Base-by-base conservation (phyloP, 2,888 invertebrate genomes). In the Rhamphomyia laevipes region DNA sequence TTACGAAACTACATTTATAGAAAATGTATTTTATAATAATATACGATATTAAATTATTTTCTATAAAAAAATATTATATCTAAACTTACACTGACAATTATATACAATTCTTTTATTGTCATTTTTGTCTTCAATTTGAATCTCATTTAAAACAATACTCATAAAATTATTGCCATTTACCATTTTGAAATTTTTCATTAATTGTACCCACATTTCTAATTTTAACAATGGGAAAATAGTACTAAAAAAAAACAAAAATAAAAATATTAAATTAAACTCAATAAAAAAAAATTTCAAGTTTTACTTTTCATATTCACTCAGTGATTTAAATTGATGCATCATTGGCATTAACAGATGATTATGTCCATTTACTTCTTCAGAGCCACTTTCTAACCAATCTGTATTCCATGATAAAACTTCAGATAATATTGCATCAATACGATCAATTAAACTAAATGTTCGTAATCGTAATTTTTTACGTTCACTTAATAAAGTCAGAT, bases 371-470 rank as follows among this genome's bases (percentile, higher is more conserved):
- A 79, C 74, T 2, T 60, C 55, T 4, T 73, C 70, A 48, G 70
- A 69, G 12, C 80, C 77, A 56, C 78, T 77, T 49, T 74, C 65
- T 3, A 85, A 61, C 84, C 84, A 85, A 23, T 74, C 70, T 10
- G 82, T 78, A 58, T 78, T 78, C 85, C 84, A 85, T 2, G 48
- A 58, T 6, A 83, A 69, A 53, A 84, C 75, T 53, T 74, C 73
- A 53, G 74, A 67, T 23, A 80, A 63, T 12, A 78, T 75, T 41
- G 74, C 67, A 53, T 75, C 73, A 1, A 63, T 62, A 2, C 54
- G 53, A 30, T 65, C 23, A 7, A 9, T 27, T 9, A 27, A 27
- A 27, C 23, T 27, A 9, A 6, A 6, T 6, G 23, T 27, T 27
- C 4, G 23, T 27, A 27, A 27, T 27, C 23, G 23, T 9, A 27